Evolutionary conservation across 35 echinoderm and acorn worm species (phyloP).

Genomic region (Diadema setosum): DNA sequence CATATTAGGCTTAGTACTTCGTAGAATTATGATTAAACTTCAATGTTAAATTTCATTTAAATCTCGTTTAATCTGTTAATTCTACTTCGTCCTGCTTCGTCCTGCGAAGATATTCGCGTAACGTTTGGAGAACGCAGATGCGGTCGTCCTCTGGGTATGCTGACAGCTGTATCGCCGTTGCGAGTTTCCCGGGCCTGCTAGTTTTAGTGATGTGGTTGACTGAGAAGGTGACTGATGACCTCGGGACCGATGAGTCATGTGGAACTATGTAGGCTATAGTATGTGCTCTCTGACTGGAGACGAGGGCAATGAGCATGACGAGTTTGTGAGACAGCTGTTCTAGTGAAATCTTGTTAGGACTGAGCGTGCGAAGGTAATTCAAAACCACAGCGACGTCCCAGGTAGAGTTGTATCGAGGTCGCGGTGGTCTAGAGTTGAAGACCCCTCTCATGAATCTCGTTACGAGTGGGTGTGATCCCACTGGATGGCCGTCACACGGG

Average conservation of each 20-base stretch:
- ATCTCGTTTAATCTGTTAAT: too few species aligned
- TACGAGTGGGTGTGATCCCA: constrained; percentile 19
- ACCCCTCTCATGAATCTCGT: constrained; percentile 48
- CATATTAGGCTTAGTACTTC: too few species aligned
- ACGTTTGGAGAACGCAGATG: background rate
- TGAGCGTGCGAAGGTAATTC: background rate
- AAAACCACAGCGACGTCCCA: constrained; percentile 25
- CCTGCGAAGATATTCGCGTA: background rate
- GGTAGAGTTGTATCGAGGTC: background rate
- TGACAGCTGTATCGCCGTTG: background rate
- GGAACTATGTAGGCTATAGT: too few species aligned
- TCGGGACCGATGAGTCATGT: too few species aligned
- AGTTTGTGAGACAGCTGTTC: background rate
- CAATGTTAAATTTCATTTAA: too few species aligned
- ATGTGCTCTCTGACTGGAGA: background rate
- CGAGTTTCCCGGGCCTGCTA: background rate
- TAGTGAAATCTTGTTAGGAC: background rate
- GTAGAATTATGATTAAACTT: too few species aligned
- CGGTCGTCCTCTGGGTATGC: background rate
- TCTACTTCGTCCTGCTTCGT: too few species aligned
- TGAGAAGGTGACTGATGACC: too few species aligned
- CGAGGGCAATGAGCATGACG: background rate
- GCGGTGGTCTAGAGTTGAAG: constrained; percentile 17
- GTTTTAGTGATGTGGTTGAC: background rate
- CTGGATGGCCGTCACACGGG: background rate